Evolutionary conservation across 1,140 invertebrate genomes (phyloP).

Genomic region (Diploscapter pachys): DNA sequence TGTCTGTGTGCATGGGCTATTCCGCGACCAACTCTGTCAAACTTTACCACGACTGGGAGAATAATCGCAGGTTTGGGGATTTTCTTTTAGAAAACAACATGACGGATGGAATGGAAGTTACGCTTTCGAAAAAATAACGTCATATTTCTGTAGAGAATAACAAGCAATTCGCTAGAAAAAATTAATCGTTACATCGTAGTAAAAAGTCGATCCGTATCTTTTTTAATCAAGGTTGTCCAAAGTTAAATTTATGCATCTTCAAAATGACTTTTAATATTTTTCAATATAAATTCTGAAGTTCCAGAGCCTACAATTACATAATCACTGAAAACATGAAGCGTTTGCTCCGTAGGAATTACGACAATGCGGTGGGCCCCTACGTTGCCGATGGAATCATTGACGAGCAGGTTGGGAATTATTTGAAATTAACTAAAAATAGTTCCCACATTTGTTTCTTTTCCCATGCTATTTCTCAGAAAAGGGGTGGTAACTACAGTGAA

Average conservation of each 20-base stretch:
- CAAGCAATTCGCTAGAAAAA: no score
- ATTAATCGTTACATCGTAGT: no score
- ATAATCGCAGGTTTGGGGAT: conserved; percentile 68
- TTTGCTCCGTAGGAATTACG: conserved; percentile 75
- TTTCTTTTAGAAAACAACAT: no score
- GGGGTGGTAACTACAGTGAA: neutral
- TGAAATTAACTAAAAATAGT: neutral
- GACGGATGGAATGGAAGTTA: no score
- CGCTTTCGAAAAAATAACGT: no score
- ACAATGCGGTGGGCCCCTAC: conserved; percentile 73
- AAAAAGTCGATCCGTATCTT: no score
- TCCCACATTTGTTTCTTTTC: neutral
- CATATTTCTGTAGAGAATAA: no score
- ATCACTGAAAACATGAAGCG: conserved; percentile 86
- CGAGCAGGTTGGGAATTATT: conserved; percentile 60
- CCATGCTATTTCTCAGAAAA: neutral
- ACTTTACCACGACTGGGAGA: conserved; percentile 78
- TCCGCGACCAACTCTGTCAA: conserved; percentile 76
- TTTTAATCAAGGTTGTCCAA: no score
- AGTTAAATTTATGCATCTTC: no score
- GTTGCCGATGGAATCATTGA: conserved; percentile 64
- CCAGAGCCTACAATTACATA: conserved; percentile 72
- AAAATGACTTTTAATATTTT: no score
- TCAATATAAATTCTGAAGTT: no score
- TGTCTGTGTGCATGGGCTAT: conserved; percentile 87